phyloP scores from a whole-genome alignment of 1,140 invertebrate genomes.

The Prorops nasuta region DNA sequence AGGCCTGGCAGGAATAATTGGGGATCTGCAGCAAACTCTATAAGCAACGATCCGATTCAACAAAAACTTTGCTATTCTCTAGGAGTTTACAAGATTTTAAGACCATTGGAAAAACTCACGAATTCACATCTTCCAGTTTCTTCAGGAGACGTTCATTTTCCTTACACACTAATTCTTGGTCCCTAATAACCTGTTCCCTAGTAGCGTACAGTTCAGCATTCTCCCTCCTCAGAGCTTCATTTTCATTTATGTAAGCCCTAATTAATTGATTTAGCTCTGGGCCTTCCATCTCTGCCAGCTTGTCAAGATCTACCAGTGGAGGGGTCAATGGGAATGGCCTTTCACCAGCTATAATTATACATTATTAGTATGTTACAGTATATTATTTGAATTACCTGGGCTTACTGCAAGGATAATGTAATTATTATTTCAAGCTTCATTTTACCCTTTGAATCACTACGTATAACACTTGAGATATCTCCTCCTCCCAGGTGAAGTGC shows the following conservation, averaged over 20 bases:
- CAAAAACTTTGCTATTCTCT: constrained; percentile 12
- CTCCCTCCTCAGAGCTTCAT: constrained; percentile 80
- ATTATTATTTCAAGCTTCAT: no score
- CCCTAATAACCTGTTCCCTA: constrained; percentile 76
- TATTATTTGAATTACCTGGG: no score
- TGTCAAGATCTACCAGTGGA: constrained; percentile 67
- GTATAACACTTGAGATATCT: constrained; percentile 19
- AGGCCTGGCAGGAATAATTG: constrained; percentile 72
- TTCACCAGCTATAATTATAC: constrained; percentile 24
- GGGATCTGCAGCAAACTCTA: constrained; percentile 76
- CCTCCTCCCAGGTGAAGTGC: constrained; percentile 61
- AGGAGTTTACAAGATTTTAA: background rate
- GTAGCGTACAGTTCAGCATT: constrained; percentile 82
- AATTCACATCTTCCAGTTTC: constrained; percentile 84
- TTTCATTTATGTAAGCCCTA: constrained; percentile 79
- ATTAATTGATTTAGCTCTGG: constrained; percentile 73
- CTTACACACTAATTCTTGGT: constrained; percentile 85
- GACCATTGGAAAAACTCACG: constrained; percentile 65
- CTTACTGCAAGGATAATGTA: no score
- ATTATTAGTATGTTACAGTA: background rate
- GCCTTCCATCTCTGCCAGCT: constrained; percentile 70
- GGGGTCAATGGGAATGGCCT: constrained; percentile 44
- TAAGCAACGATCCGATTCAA: constrained; percentile 26
- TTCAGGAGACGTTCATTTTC: constrained; percentile 87
- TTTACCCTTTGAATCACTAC: constrained; percentile 33